A percentile compares a stretch with the other conserved stretches of the same genome.
Conservation (phyloP, 2,888 invertebrate species). For the Seira sanloemensis region DNA sequence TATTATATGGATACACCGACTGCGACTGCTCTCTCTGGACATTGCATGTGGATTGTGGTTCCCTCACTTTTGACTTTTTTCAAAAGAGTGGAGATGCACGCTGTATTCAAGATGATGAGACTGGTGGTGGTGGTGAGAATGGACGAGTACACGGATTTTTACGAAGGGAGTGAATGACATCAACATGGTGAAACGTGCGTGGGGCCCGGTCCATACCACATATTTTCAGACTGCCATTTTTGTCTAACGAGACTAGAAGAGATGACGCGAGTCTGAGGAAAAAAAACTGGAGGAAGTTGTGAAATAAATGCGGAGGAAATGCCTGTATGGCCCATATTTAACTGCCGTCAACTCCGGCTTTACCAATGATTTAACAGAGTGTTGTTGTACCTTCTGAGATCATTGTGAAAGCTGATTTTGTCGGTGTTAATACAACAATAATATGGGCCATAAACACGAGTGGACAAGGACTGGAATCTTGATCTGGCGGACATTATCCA, state of each 20-base stretch:
- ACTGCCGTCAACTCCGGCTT: slow-evolving; percentile 69
- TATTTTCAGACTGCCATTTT: neutral
- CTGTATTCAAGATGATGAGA: neutral
- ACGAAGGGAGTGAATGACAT: neutral
- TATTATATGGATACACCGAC: too few relatives aligned
- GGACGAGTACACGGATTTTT: too few relatives aligned
- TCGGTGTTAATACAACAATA: slow-evolving; percentile 58
- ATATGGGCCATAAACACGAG: too few relatives aligned
- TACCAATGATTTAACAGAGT: slow-evolving; percentile 70
- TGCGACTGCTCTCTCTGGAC: too few relatives aligned
- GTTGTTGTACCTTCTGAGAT: slow-evolving; percentile 68
- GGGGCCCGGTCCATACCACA: neutral
- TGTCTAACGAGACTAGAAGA: neutral
- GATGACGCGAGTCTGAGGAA: neutral
- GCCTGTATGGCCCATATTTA: neutral
- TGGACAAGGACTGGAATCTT: too few relatives aligned
- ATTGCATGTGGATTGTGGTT: too few relatives aligned
- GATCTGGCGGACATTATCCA: too few relatives aligned
- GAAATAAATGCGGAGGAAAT: too few relatives aligned
- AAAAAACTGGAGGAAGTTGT: neutral
- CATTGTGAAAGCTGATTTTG: slow-evolving; percentile 71
- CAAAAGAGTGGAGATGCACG: too few relatives aligned
- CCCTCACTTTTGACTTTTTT: too few relatives aligned
- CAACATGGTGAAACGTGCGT: neutral
- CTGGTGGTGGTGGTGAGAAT: neutral